Base-by-base conservation (phyloP, 2,888 invertebrate species). In the Phanerotoma sp. region DNA sequence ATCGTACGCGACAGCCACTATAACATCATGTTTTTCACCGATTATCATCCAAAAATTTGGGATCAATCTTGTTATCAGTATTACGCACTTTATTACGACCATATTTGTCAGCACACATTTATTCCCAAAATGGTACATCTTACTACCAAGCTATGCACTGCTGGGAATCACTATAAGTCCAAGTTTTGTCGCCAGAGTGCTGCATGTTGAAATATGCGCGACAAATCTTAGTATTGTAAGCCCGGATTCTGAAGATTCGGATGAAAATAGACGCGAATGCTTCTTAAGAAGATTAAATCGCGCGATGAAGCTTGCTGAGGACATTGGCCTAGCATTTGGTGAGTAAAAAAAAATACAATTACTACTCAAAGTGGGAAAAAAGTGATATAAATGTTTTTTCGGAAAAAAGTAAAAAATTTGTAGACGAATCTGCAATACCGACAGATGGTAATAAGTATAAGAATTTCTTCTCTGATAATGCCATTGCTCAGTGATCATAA, bases 31-130 rank as follows among this genome's bases (percentile, higher is more conserved):
- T 33, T 73, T 74, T 51, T 80, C 83, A 3, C 82, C 83, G 1
- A 77, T 79, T 6, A 65, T 85, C 28, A 78, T 83, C 1, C 80
- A 82, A 15, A 80, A 79, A 61, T 69, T 82, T 9, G 83, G 83
- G 6, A 79, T 81, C 6, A 80, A 81, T 35, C 65, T 79, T 25
- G 71, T 80, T 22, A 75, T 85, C 52, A 67, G 65, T 51, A 21
- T 70, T 47, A 69, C 65, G 9, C 74, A 75, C 53, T 49, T 74
- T 10, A 63, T 69, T 25, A 73, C 73, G 28, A 68, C 69, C n/a
- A 60, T 74, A 47, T 75, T 75, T 64, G 68, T 75, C 35, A 71
- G 71, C 5, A 68, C 67, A 3, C 75, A 75, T 51, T 61, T 75
- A 2, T 74, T 71, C 58, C 75, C 75, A 0, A 72, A 69, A 55